phyloP scores from a whole-genome alignment of 2,113 vertebrate species.

The Saguinus imperator region DNA sequence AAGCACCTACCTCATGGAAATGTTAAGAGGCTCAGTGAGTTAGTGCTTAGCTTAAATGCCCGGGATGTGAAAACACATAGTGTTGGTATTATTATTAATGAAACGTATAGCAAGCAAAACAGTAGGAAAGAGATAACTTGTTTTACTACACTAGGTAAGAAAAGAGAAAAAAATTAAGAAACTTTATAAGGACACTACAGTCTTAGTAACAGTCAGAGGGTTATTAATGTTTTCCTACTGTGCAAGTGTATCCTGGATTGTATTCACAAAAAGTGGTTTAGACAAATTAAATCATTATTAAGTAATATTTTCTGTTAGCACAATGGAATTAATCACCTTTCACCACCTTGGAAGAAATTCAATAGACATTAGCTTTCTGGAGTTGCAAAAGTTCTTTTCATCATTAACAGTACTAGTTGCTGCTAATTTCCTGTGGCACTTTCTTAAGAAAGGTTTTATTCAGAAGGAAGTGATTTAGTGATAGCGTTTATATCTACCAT shows the following conservation, averaged over 20 bases:
- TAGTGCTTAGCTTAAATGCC: background rate
- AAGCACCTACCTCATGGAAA: background rate
- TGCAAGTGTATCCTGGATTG: conserved; percentile 59
- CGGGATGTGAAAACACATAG: background rate
- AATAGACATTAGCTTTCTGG: background rate
- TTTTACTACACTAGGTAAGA: background rate
- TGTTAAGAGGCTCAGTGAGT: background rate
- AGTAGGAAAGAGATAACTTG: background rate
- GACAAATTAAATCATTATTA: conserved; percentile 80
- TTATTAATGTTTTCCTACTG: conserved; percentile 41
- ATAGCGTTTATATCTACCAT: conserved; percentile 33
- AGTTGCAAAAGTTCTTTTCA: conserved; percentile 32
- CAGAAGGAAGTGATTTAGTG: conserved; percentile 37
- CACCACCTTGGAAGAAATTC: conserved; percentile 67
- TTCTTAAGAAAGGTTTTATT: conserved; percentile 35
- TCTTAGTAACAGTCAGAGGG: conserved; percentile 31
- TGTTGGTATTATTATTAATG: background rate
- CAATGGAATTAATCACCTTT: conserved; percentile 40
- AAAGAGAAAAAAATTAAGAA: conserved; percentile 29
- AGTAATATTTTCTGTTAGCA: conserved; percentile 69
- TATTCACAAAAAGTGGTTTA: conserved; percentile 75
- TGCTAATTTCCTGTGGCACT: background rate
- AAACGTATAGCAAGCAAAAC: background rate
- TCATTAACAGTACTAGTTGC: background rate
- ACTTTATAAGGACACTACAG: background rate